These are phyloP conservation scores for Habroteleia sp. DNA, from an alignment of 2,888 invertebrate genomes.

Conservation along the genomic window DNA sequence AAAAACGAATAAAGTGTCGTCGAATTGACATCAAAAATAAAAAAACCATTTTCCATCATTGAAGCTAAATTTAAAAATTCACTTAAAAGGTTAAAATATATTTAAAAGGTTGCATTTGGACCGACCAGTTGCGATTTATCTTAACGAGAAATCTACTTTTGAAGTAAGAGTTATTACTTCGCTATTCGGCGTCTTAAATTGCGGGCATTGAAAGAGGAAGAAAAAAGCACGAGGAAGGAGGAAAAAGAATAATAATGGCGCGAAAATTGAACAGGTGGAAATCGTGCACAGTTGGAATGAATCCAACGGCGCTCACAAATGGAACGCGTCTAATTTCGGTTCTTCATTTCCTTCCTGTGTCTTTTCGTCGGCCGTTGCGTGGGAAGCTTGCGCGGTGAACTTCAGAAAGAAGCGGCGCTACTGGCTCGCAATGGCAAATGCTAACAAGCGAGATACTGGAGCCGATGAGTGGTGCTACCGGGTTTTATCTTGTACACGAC, in stretches of 20 bases:
- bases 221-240: no score
- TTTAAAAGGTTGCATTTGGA: no score
- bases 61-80: no score
- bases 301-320: conserved; percentile 31
- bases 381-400: conserved; percentile 46
- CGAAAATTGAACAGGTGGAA: conserved; percentile 45
- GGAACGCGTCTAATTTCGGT: conserved; percentile 49
- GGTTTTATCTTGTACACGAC: conserved; percentile 61
- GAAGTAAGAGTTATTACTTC: no score
- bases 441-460: conserved; percentile 34
- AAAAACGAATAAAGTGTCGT: no score
- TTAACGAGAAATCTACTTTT: no score
- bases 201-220: no score
- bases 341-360: conserved; percentile 49
- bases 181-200: no score
- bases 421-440: conserved; percentile 30
- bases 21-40: no score
- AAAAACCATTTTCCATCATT: no score
- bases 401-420: conserved; percentile 48
- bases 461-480: conserved; percentile 44
- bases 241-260: conserved; percentile 2
- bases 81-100: no score
- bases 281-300: conserved; percentile 20
- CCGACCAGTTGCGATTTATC: no score
- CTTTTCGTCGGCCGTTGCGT: conserved; percentile 34